Evolutionary conservation across 2,888 invertebrate species (phyloP), one percentile per base, ranked within the genome.

Genomic region (Apeira syringaria): DNA sequence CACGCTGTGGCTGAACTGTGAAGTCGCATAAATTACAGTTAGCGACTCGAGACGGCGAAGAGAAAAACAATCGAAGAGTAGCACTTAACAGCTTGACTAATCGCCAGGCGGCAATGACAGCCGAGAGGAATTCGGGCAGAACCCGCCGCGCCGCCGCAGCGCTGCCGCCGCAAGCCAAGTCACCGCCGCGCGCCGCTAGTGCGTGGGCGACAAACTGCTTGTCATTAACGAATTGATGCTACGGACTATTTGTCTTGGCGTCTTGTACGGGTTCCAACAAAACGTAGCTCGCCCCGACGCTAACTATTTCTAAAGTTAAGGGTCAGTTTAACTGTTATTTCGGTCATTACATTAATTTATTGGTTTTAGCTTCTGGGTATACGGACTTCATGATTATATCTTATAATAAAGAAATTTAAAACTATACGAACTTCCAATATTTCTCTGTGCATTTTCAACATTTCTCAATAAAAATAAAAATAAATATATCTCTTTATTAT

Each of bases 1-100:
- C 59, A 75, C 74, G 67, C 67, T 67, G 70, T 64, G 74, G 74
- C 72, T 64, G 68, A 86, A 87, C 84, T 86, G 83, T 74, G 75
- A 86, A 88, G 86, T 87, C 87, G 80, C 86, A 88, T 89, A 87
- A 89, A 89, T 89, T 88, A 87, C 83, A 74, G 80, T 79, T 82
- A 70, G 78, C 75, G 77, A 76, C 55, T 52, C 45, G 52, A 52
- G 51, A 50, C 77, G 74, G 68, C 68, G 70, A 79, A 74, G 82
- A 83, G 83, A 88, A 89, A 88, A 88, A 88, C 84, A 85, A 85
- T 82, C 73, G 75, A 73, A 74, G 82, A 86, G 85, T 83, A 84
- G 82, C 85, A 87, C 88, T 89, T 85, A 87, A 77, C 73, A 74
- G 77, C 74, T 80, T 87, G 87, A 87, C 79, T 87, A 87, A 89